A percentile compares a stretch with the other conserved stretches of the same genome.
Evolutionary conservation across 2,888 invertebrate species (phyloP).

Genomic region (Barypeithes pellucidus): DNA sequence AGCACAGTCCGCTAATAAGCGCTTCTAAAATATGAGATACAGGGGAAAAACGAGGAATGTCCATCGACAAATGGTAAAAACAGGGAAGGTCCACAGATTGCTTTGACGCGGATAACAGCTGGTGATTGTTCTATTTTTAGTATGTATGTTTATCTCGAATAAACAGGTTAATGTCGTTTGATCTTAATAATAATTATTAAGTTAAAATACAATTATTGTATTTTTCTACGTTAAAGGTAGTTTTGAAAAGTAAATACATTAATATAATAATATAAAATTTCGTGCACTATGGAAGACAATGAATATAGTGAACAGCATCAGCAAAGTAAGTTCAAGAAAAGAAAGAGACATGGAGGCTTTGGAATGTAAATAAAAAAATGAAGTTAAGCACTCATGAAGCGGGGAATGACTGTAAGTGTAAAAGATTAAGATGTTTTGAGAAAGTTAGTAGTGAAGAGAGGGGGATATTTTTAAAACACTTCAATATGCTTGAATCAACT

Average conservation of each 20-base stretch:
- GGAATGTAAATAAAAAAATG: slow-evolving; percentile 23
- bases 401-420: slow-evolving; percentile 14
- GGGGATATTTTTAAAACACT: not conserved
- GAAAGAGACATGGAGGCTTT: not conserved
- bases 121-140: not conserved
- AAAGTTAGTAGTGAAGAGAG: slow-evolving; percentile 12
- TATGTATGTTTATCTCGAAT: slow-evolving; percentile 7
- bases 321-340: slow-evolving; percentile 3
- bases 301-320: slow-evolving; percentile 17
- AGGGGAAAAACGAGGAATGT: slow-evolving; percentile 22
- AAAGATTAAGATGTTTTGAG: slow-evolving; percentile 10
- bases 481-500: not conserved
- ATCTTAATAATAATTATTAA: not conserved
- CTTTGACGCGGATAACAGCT: not conserved
- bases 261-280: too few relatives aligned
- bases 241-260: too few relatives aligned
- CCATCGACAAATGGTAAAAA: slow-evolving; percentile 2
- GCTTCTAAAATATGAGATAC: slow-evolving; percentile 12
- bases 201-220: too few relatives aligned
- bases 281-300: not conserved
- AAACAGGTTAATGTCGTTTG: not conserved
- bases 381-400: slow-evolving; percentile 19
- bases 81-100: not conserved
- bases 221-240: too few relatives aligned
- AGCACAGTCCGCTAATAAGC: not conserved